Evolutionary conservation across 35 echinoderm and acorn worm genomes (phyloP).

Genomic region (Lytechinus pictus): DNA sequence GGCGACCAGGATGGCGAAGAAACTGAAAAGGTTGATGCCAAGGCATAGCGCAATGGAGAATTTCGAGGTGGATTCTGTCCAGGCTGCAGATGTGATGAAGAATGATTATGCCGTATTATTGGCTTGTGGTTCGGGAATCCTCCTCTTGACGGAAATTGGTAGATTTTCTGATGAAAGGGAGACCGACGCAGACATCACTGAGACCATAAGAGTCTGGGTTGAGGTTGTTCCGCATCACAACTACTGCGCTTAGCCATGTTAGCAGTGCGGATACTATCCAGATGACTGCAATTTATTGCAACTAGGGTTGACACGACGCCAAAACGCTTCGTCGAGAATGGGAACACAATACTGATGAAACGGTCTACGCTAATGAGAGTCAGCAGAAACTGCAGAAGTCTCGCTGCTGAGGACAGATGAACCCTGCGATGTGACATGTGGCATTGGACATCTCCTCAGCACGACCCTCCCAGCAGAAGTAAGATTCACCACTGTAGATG

Average conservation of each 20-base stretch:
- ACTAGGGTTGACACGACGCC: conserved; percentile 31
- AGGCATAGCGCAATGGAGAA: conserved; percentile 73
- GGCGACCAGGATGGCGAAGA: conserved; percentile 54
- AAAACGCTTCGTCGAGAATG: conserved; percentile 53
- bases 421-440: conserved; percentile 64
- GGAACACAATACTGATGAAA: conserved; percentile 51
- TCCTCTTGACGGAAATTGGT: conserved; percentile 15
- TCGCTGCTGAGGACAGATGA: conserved; percentile 74
- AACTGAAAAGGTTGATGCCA: conserved; percentile 70
- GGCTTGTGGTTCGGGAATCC: neutral
- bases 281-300: conserved; percentile 9
- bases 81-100: conserved; percentile 44
- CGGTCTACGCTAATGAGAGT: conserved; percentile 74
- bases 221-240: conserved; percentile 12
- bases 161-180: conserved; percentile 66
- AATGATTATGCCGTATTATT: conserved; percentile 22
- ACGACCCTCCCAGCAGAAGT: neutral
- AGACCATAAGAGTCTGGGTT: conserved; percentile 66
- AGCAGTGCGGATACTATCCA: conserved; percentile 48
- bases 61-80: conserved; percentile 53
- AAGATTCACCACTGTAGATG: neutral
- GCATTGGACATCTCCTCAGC: conserved; percentile 54
- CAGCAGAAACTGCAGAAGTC: conserved; percentile 70
- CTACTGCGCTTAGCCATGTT: conserved; percentile 53
- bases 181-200: conserved; percentile 78